Evolutionary conservation across 2,888 invertebrate genomes (phyloP).

Genomic region (Aphodius granarius): DNA sequence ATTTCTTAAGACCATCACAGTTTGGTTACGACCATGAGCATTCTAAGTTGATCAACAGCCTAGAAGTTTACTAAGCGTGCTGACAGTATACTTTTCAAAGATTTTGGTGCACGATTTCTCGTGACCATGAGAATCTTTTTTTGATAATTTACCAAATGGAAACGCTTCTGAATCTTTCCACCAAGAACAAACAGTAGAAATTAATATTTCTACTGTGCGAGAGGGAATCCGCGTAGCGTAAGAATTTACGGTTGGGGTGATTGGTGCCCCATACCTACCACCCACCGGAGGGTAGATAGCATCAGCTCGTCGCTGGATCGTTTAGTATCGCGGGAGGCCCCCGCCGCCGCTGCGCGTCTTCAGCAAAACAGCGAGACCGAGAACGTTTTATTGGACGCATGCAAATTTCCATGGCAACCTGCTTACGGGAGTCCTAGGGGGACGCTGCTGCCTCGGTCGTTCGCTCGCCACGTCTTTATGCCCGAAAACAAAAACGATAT

Average conservation of each 20-base stretch:
- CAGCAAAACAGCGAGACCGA: not conserved
- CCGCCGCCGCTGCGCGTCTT: not conserved
- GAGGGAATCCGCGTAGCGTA: not conserved
- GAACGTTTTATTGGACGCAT: constrained; percentile 50
- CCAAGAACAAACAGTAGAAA: too few relatives aligned
- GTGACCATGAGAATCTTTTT: not conserved
- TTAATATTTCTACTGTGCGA: too few relatives aligned
- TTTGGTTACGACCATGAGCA: not conserved
- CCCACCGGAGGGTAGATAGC: not conserved
- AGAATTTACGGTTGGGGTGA: not conserved
- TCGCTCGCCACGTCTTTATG: constrained; percentile 46
- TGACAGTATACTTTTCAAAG: not conserved
- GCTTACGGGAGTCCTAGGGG: too few relatives aligned
- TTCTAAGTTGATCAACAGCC: not conserved
- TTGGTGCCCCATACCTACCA: not conserved
- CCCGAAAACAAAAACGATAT: constrained; percentile 52
- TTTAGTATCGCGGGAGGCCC: not conserved
- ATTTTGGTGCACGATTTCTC: not conserved
- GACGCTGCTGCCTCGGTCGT: constrained; percentile 39
- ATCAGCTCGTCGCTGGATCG: not conserved
- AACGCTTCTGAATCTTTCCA: too few relatives aligned
- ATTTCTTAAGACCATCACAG: not conserved
- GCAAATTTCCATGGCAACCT: constrained; percentile 54
- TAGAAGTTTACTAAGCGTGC: not conserved
- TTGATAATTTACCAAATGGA: too few relatives aligned